Evolutionary conservation across 2,797 vertebrate species (phyloP).

Genomic region (Danio aesculapii): DNA sequence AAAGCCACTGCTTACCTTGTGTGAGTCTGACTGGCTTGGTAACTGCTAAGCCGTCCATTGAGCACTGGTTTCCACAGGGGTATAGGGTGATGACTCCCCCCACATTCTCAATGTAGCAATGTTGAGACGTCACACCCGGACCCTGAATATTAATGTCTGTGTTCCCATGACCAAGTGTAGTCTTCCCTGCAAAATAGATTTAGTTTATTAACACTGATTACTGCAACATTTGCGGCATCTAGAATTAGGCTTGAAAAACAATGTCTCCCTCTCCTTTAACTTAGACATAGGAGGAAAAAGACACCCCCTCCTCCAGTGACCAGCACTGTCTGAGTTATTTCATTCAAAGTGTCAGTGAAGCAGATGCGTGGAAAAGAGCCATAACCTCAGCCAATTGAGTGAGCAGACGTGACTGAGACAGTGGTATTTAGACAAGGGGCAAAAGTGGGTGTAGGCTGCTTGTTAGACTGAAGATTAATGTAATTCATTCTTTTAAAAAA

Average conservation of each 20-base stretch:
- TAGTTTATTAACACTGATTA: not conserved
- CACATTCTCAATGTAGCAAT: constrained; percentile 93
- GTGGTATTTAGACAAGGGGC: constrained; percentile 1
- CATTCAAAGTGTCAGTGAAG: constrained; percentile 29
- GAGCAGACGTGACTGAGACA: constrained; percentile 11
- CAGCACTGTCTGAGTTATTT: not conserved
- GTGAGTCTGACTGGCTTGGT: constrained; percentile 85
- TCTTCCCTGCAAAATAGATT: constrained; percentile 81
- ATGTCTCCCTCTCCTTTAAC: not conserved
- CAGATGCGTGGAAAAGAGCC: constrained; percentile 53
- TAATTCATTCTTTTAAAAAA: constrained; percentile 12
- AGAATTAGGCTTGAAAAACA: not conserved
- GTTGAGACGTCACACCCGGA: constrained; percentile 81
- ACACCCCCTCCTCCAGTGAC: constrained; percentile 12
- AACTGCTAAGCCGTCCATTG: constrained; percentile 83
- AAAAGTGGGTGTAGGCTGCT: constrained; percentile 13
- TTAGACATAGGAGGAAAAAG: not conserved
- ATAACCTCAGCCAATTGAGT: constrained; percentile 41
- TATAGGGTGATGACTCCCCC: constrained; percentile 85
- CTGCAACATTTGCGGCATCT: not conserved
- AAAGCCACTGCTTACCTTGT: constrained; percentile 84
- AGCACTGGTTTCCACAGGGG: constrained; percentile 90
- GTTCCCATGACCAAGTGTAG: constrained; percentile 84
- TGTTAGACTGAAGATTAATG: constrained; percentile 25
- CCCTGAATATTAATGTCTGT: constrained; percentile 91